phyloP scores from a whole-genome alignment of 1,140 invertebrate species.

The Saccostrea cuccullata region DNA sequence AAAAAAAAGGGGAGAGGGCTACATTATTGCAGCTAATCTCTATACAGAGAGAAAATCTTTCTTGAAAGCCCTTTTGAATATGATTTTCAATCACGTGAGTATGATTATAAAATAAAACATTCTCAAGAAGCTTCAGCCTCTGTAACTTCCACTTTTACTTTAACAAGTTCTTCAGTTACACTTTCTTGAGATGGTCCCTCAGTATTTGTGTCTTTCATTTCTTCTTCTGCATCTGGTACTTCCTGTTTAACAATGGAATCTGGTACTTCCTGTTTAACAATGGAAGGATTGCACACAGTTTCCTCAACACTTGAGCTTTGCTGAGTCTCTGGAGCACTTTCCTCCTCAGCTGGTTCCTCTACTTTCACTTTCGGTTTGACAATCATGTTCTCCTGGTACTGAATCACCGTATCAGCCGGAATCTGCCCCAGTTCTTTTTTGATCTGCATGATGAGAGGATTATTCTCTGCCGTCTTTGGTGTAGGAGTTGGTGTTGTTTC shows the following conservation, averaged over 20 bases:
- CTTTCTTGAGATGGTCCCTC: background rate
- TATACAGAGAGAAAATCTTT: background rate
- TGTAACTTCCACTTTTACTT: conserved; percentile 11
- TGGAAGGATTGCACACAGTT: background rate
- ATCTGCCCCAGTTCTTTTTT: conserved; percentile 53
- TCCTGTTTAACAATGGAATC: conserved; percentile 13
- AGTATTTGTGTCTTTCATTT: background rate
- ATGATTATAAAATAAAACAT: background rate
- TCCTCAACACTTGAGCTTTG: background rate
- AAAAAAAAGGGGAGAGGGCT: too few relatives aligned
- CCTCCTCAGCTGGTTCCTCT: background rate
- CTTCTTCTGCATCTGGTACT: background rate
- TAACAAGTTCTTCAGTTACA: background rate
- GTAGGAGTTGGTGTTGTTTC: conserved; percentile 42
- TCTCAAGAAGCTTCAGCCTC: conserved; percentile 15
- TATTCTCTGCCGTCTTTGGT: conserved; percentile 41
- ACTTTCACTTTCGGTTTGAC: conserved; percentile 38
- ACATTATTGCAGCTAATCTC: too few relatives aligned
- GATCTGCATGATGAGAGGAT: conserved; percentile 60
- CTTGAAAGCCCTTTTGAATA: conserved; percentile 5
- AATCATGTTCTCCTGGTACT: conserved; percentile 35
- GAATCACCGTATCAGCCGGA: conserved; percentile 46
- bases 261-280: conserved; percentile 16
- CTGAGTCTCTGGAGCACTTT: background rate
- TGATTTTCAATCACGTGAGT: background rate